Base-by-base conservation (phyloP, 2,797 vertebrate species). In the Coccyzus lansbergi region DNA sequence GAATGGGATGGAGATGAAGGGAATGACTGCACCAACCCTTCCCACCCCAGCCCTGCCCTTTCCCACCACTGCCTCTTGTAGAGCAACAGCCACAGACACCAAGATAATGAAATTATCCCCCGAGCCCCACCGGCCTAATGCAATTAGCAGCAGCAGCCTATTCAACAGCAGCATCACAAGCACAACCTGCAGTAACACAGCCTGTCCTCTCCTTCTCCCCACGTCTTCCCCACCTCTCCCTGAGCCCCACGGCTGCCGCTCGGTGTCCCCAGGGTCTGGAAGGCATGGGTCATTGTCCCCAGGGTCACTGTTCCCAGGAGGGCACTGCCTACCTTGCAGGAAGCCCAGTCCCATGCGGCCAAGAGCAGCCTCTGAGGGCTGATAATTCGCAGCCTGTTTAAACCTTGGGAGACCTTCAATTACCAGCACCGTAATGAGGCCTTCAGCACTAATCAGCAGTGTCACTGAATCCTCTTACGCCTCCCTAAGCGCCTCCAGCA, bases 271-370 rank as follows among this genome's bases (percentile, higher is more conserved):
- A 49, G 10, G 33, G 34, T 69, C 71, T 26, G 6, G 49, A 60
- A 65, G 40, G 16, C 48, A 78, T 4, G 3, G 51, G 52, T 42
- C 77, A 74, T 13, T 33, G 40, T 21, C 29, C 70, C 79, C 56
- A 55, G 69, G 20, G 15, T 25, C 67, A 76, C 62, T 83, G 86
- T 52, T 83, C 53, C 55, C 44, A 36, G 36, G 16, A 92, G 60
- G 80, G 69, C 80, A 90, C 86, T 86, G 86, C 95, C 92, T 96
- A 95, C 93, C 94, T 96, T 92, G 68, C 63, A 90, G 69, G 68
- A 92, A 84, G 60, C 77, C 80, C 64, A 0, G 14, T 90, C 78
- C 75, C 70, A 34, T 51, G 74, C 82, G 94, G 93, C 44, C 92
- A 86, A 77, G 72, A 6, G 49, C 70, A 62, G 78, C 85, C 74